Evolutionary conservation across 2,797 vertebrate genomes (phyloP).

Genomic region (Lagorchestes hirsutus): DNA sequence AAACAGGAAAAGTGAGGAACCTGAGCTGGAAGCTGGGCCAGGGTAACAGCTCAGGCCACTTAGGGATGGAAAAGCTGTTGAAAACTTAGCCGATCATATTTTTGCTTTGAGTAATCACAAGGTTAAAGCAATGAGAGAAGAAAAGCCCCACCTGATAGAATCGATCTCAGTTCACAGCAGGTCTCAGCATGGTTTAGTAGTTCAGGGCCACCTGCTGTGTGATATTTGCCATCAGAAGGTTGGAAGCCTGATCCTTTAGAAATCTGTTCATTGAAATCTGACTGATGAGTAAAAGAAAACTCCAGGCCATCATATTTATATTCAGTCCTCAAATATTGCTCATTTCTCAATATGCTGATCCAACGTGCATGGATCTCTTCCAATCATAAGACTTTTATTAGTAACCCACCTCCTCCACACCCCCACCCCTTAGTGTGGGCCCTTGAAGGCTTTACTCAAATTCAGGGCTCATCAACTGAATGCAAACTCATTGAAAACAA

Average conservation of each 20-base stretch:
- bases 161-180: not conserved
- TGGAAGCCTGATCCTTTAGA: not conserved
- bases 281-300: not conserved
- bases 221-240: not conserved
- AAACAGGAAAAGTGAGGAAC: conserved; percentile 23
- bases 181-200: not conserved
- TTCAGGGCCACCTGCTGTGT: not conserved
- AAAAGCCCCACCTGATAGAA: not conserved
- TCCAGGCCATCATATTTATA: not conserved
- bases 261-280: not conserved
- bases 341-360: not conserved
- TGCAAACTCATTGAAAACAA: not conserved
- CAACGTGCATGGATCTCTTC: not conserved
- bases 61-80: conserved; percentile 22
- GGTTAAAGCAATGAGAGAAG: not conserved
- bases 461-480: not conserved
- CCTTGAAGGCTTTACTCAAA: not conserved
- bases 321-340: not conserved
- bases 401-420: not conserved
- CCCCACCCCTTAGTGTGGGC: not conserved
- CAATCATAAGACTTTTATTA: not conserved
- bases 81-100: not conserved
- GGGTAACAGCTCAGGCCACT: not conserved
- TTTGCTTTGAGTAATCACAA: not conserved
- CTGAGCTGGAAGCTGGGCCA: not conserved